These are phyloP conservation scores for Neoniphon sammara DNA, from an alignment of 2,797 vertebrate genomes.

Conservation along the genomic window DNA sequence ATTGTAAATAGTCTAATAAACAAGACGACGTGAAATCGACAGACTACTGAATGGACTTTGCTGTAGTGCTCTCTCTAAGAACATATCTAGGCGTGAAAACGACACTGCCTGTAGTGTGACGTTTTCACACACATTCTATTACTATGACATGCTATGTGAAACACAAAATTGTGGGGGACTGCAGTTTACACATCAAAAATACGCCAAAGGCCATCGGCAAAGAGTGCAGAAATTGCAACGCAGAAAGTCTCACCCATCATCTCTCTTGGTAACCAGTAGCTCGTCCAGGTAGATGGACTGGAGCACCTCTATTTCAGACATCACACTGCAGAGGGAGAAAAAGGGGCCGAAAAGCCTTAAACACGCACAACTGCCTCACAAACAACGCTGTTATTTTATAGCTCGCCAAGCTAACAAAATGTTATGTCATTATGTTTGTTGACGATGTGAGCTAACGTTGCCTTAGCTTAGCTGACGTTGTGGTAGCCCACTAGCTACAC, in stretches of 20 bases:
- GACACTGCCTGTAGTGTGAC: neutral
- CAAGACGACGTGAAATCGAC: no score
- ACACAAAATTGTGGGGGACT: neutral
- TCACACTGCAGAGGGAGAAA: slow-evolving; percentile 70
- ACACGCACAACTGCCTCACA: neutral
- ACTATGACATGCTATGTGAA: neutral
- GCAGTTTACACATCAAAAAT: neutral
- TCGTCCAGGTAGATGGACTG: slow-evolving; percentile 96
- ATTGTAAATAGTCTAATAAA: no score
- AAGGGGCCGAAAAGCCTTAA: neutral
- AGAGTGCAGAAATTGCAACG: neutral
- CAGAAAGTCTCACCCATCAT: slow-evolving; percentile 80
- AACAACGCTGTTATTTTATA: neutral
- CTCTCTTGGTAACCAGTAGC: slow-evolving; percentile 82
- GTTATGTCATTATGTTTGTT: neutral
- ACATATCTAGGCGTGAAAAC: neutral
- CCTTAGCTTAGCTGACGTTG: slow-evolving; percentile 41
- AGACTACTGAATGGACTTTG: no score
- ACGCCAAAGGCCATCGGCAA: neutral
- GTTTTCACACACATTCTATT: neutral
- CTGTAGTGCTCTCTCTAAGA: no score
- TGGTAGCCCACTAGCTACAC: neutral
- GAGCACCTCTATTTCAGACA: slow-evolving; percentile 92
- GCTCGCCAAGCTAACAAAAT: neutral
- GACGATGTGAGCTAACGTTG: slow-evolving; percentile 21